Conservation (phyloP, 2,113 vertebrate genomes). For the Sminthopsis crassicaudata region DNA sequence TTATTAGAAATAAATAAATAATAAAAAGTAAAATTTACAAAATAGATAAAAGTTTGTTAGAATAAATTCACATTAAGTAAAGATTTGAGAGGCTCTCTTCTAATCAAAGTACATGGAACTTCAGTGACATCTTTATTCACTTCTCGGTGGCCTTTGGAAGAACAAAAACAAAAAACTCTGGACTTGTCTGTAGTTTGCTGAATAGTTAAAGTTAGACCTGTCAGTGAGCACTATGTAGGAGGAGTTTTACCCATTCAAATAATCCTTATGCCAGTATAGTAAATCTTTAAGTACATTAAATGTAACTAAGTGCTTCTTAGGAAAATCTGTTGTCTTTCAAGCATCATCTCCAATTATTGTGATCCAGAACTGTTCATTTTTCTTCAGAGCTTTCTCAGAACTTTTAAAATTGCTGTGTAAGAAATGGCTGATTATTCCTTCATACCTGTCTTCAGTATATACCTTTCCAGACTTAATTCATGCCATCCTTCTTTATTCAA, state of each 20-base stretch:
- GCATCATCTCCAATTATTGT: too few species aligned
- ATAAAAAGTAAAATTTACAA: too few species aligned
- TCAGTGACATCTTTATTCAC: not conserved
- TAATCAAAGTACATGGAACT: not conserved
- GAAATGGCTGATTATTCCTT: not conserved
- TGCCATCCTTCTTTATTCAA: not conserved
- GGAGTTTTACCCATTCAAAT: not conserved
- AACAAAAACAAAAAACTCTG: not conserved
- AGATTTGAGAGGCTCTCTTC: not conserved
- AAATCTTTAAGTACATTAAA: not conserved
- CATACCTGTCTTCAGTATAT: not conserved
- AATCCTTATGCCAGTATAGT: not conserved
- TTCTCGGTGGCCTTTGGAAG: not conserved
- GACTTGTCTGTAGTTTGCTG: not conserved
- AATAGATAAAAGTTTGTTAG: too few species aligned
- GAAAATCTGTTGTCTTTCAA: not conserved
- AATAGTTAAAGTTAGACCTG: not conserved
- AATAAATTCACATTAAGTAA: not conserved
- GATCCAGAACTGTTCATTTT: too few species aligned
- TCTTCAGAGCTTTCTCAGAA: too few species aligned
- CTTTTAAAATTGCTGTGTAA: too few species aligned
- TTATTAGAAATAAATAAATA: not conserved
- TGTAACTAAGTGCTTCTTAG: not conserved
- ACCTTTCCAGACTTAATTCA: not conserved
- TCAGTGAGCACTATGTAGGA: not conserved